Evolutionary conservation across 2,113 vertebrate species (phyloP), one percentile per base, ranked within the genome.

Genomic region (Amphiprion ocellaris): DNA sequence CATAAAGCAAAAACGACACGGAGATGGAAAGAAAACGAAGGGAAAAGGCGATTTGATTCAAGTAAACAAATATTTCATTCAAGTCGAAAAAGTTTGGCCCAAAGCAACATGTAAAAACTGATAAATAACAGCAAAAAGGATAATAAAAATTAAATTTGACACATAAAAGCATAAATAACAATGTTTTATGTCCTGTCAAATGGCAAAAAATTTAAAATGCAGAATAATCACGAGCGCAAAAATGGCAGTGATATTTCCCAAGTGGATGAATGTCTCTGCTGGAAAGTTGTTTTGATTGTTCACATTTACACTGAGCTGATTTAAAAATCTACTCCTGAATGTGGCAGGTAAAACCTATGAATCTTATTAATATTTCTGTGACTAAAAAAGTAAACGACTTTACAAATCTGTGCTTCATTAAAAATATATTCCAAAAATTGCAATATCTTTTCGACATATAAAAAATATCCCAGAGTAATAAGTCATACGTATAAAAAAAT

Each of bases 391-490:
- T 92, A 91, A 91, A 89, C 37, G 53, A 82, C 86, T 89, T 79
- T 93, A 94, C 72, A 95, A 95, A 94, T 93, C 89, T 89, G 86
- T 84, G 72, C 49, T 69, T 85, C 94, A 85, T 74, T 87, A 95
- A 95, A 93, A 94, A 95, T 94, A 94, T 86, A 94, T 75, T 92
- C 78, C 87, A 81, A 87, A 91, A 90, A 92, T 87, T 83, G 65
- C 67, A 64, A 82, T 77, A 79, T 88, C 64, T 90, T 77, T 86
- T 67, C 88, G 82, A 92, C 76, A 70, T 91, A 89, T 86, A 77
- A 92, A 94, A 95, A 92, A 92, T 90, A 88, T 92, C 91, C 92
- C 92, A 68, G 91, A 91, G 90, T 91, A 87, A 77, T 77, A 89
- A 72, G 77, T 26, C 60, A 53, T 74, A 83, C 24, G 79, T 92